Evolutionary conservation across 2,797 vertebrate species (phyloP).

Genomic region (Hozukius guyotensis): DNA sequence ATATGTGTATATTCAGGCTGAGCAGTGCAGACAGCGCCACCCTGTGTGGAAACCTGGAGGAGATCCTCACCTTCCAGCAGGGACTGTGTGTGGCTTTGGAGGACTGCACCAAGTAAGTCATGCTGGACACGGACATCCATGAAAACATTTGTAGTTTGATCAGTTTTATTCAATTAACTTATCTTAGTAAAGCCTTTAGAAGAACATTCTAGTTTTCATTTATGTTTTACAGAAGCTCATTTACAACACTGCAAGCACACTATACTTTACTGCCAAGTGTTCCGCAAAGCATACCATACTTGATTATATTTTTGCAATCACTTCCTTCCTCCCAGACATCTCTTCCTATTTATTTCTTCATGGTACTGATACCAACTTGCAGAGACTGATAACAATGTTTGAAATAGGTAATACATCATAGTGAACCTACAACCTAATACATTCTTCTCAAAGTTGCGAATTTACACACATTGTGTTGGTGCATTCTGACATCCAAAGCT

Average conservation of each 20-base stretch:
- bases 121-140: not conserved
- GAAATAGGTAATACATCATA: not conserved
- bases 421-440: not conserved
- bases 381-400: not conserved
- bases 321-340: slow-evolving; percentile 20
- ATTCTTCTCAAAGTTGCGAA: not conserved
- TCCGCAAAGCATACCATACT: not conserved
- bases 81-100: slow-evolving; percentile 91
- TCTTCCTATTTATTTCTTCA: not conserved
- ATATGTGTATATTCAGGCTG: slow-evolving; percentile 79
- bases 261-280: not conserved
- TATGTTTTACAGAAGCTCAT: not conserved
- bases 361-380: not conserved
- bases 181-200: not conserved
- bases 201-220: not conserved
- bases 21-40: slow-evolving; percentile 85
- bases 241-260: not conserved
- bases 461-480: not conserved
- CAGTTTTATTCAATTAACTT: not conserved
- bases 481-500: not conserved
- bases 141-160: not conserved
- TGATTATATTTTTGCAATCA: slow-evolving; percentile 19
- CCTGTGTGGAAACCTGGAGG: slow-evolving; percentile 94
- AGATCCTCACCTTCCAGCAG: slow-evolving; percentile 95
- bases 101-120: slow-evolving; percentile 93